These are phyloP conservation scores for Epinotia ramella DNA, from an alignment of 2,888 invertebrate species.

Conservation along the genomic window DNA sequence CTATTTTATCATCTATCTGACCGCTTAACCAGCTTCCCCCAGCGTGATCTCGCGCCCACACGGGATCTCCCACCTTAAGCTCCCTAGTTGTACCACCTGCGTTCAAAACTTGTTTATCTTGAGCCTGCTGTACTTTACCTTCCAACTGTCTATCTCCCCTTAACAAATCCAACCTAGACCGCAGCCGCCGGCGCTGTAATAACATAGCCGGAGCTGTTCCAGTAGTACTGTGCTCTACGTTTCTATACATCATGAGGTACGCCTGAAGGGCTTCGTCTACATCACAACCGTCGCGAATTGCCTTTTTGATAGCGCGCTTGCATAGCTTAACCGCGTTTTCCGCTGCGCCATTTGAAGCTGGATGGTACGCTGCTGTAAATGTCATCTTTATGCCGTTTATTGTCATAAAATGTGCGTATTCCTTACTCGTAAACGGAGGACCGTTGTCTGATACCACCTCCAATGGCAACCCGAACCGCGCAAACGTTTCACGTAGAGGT, in stretches of 20 bases:
- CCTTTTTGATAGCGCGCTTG: too few species aligned
- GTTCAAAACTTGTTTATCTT: constrained; percentile 15
- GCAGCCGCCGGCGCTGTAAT: too few species aligned
- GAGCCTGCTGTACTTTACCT: neutral
- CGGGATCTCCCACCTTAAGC: constrained; percentile 20
- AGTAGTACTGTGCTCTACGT: too few species aligned
- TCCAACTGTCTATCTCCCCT: too few species aligned
- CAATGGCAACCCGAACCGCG: constrained; percentile 35
- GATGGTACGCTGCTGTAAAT: neutral
- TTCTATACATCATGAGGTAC: too few species aligned
- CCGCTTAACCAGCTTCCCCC: constrained; percentile 36
- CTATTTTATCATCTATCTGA: neutral
- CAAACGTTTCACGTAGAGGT: too few species aligned
- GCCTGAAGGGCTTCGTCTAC: too few species aligned
- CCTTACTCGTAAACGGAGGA: neutral
- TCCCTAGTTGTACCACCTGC: constrained; percentile 28
- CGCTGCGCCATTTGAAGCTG: neutral
- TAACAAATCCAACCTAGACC: too few species aligned
- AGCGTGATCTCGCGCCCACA: constrained; percentile 34
- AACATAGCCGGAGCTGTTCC: too few species aligned
- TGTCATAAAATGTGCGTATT: neutral
- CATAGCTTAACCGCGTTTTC: neutral
- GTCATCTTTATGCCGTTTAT: neutral
- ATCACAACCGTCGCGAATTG: too few species aligned
- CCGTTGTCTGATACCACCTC: constrained; percentile 27